Evolutionary conservation across 2,113 vertebrate species (phyloP), one percentile per base, ranked within the genome.

Genomic region (Dicerorhinus sumatrensis): DNA sequence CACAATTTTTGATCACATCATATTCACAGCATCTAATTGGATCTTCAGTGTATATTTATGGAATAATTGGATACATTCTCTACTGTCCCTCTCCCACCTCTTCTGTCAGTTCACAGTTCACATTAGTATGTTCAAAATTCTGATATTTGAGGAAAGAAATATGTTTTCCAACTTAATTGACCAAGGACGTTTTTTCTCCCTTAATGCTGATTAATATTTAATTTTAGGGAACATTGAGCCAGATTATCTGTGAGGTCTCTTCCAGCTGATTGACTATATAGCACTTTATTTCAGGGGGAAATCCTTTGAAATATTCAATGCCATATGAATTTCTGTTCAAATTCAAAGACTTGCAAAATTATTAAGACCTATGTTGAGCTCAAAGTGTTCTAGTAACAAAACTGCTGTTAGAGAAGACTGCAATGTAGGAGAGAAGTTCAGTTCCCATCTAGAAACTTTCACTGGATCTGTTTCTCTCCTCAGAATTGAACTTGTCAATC

Each of bases 281-380:
- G 5, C 23, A 87, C 48, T 23, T 77, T 91, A 83, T 73, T 65
- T 92, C 77, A 70, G 14, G 48, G 17, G 16, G 2, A 67, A 62
- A 79, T 93, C 58, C 18, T 79, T 46, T 79, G 69, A 93, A 88
- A 92, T 73, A 36, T 39, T 60, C 60, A 93, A 39, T 58, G 46
- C 14, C 69, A 12, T 65, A 39, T 65, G 42, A 42, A 72, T 87
- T 90, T 82, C 70, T 36, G 17, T 72, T 92, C 58, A 51, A 85
- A 93, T 81, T 92, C 62, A 96, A 96, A 83, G 39, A 73, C n/a
- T 8, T 17, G 4, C 89, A 63, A 92, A 96, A 92, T 72, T 77
- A 48, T 54, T 70, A 70, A 73, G 62, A 72, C 9, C n/a, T 87
- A 93, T 8, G 23, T 69, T 89, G 54, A 86, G 6, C 21, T 88